phyloP scores from a whole-genome alignment of 2,888 invertebrate genomes.

The Chrysina gloriosa region DNA sequence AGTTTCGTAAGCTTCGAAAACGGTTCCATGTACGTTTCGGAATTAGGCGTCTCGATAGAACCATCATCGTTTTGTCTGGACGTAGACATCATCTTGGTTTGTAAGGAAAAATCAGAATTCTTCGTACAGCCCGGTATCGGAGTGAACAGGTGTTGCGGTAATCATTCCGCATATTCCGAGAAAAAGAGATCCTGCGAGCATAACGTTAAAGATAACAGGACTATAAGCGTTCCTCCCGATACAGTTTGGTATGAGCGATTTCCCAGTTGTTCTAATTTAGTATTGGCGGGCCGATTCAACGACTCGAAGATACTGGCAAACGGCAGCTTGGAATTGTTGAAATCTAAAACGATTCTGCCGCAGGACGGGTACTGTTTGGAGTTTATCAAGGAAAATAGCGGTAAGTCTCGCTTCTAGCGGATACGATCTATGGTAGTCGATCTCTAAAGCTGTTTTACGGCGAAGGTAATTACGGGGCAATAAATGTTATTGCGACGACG shows the following conservation, averaged over 20 bases:
- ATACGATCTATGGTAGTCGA: neutral
- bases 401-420: constrained; percentile 54
- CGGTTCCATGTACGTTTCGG: constrained; percentile 72
- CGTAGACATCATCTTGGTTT: constrained; percentile 73
- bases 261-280: constrained; percentile 64
- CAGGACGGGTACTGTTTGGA: constrained; percentile 66
- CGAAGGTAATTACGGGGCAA: constrained; percentile 3
- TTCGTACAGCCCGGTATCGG: constrained; percentile 57
- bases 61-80: constrained; percentile 78
- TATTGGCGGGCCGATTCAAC: constrained; percentile 70
- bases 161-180: constrained; percentile 72
- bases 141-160: constrained; percentile 79
- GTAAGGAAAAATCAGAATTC: constrained; percentile 62
- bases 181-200: constrained; percentile 66
- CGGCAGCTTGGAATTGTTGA: constrained; percentile 68
- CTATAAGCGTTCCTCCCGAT: constrained; percentile 57
- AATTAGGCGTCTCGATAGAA: constrained; percentile 65
- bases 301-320: constrained; percentile 66
- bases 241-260: constrained; percentile 57
- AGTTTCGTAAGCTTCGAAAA: constrained; percentile 69
- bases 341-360: constrained; percentile 62
- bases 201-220: constrained; percentile 56
- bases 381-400: constrained; percentile 64
- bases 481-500: constrained; percentile 1
- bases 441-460: neutral